Evolutionary conservation across 2,888 invertebrate genomes (phyloP).

Genomic region (Chrysolina haemoptera): DNA sequence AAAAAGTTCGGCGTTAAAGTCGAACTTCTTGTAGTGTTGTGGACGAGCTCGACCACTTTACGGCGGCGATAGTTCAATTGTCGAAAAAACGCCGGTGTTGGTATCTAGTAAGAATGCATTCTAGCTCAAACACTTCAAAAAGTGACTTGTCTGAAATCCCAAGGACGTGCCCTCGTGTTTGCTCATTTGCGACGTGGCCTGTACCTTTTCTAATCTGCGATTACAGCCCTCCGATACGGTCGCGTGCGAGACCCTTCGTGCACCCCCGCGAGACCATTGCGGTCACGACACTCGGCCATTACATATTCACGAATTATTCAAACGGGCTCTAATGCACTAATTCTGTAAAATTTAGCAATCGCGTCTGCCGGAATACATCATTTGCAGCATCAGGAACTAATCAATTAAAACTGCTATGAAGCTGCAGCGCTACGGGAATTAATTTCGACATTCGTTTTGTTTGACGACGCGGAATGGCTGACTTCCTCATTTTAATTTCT

Average conservation of each 20-base stretch:
- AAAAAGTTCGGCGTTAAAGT: no score
- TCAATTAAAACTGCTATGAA: slow-evolving; percentile 45
- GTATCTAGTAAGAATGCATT: no score
- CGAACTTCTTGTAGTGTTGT: no score
- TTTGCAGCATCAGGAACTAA: slow-evolving; percentile 45
- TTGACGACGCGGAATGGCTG: slow-evolving; percentile 30
- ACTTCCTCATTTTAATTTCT: slow-evolving; percentile 43
- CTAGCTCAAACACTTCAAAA: no score
- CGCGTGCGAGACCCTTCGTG: slow-evolving; percentile 19
- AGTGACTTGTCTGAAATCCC: neutral
- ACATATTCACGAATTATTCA: slow-evolving; percentile 22
- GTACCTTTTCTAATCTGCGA: slow-evolving; percentile 7
- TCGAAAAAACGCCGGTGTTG: no score
- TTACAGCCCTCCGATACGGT: neutral
- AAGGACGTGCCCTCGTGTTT: neutral
- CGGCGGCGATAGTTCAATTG: no score
- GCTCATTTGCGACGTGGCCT: slow-evolving; percentile 7
- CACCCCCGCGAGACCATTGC: neutral
- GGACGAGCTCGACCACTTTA: no score
- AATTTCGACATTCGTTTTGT: slow-evolving; percentile 43
- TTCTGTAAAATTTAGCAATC: slow-evolving; percentile 34
- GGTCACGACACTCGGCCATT: slow-evolving; percentile 22
- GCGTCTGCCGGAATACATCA: slow-evolving; percentile 40
- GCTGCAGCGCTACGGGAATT: slow-evolving; percentile 39
- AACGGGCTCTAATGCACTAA: slow-evolving; percentile 24